phyloP scores from a whole-genome alignment of 2,888 invertebrate genomes.

The Polyploca ridens region DNA sequence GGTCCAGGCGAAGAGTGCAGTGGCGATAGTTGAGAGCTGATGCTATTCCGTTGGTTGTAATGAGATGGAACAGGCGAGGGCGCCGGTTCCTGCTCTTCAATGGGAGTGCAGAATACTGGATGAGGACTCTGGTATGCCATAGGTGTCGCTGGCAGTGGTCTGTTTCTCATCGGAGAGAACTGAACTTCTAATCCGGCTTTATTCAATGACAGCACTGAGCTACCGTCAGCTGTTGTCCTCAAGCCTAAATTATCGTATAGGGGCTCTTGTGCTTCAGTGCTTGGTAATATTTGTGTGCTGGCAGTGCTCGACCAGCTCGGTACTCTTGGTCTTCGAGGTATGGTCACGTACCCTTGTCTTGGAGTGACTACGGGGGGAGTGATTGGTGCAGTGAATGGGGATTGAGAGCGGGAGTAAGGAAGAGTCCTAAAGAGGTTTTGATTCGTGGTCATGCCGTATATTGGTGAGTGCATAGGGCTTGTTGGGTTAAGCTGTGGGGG shows the following conservation, averaged over 20 bases:
- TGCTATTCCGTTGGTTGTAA: slow-evolving; percentile 77
- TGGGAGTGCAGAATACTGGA: slow-evolving; percentile 78
- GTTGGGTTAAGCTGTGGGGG: slow-evolving; percentile 84
- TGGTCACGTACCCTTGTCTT: slow-evolving; percentile 93
- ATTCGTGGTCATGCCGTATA: slow-evolving; percentile 86
- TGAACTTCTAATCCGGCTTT: slow-evolving; percentile 86
- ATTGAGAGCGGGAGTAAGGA: slow-evolving; percentile 91
- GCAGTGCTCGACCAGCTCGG: slow-evolving; percentile 91
- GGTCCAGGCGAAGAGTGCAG: slow-evolving; percentile 78
- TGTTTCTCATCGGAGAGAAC: slow-evolving; percentile 85
- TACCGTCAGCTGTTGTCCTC: slow-evolving; percentile 94
- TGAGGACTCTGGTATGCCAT: slow-evolving; percentile 71
- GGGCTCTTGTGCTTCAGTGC: slow-evolving; percentile 87
- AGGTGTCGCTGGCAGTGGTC: slow-evolving; percentile 87
- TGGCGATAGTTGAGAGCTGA: slow-evolving; percentile 79
- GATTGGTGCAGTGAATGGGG: slow-evolving; percentile 88
- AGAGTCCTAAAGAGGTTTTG: slow-evolving; percentile 90
- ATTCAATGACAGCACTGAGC: slow-evolving; percentile 90
- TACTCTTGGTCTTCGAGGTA: slow-evolving; percentile 92
- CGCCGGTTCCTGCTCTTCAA: slow-evolving; percentile 81
- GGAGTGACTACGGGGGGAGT: slow-evolving; percentile 88
- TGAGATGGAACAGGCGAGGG: slow-evolving; percentile 77
- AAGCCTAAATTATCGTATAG: slow-evolving; percentile 94
- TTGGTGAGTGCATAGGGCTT: slow-evolving; percentile 87
- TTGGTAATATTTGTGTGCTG: slow-evolving; percentile 79